Evolutionary conservation across 2,888 invertebrate species (phyloP), one percentile per base, ranked within the genome.

Genomic region (Brenthis daphne): DNA sequence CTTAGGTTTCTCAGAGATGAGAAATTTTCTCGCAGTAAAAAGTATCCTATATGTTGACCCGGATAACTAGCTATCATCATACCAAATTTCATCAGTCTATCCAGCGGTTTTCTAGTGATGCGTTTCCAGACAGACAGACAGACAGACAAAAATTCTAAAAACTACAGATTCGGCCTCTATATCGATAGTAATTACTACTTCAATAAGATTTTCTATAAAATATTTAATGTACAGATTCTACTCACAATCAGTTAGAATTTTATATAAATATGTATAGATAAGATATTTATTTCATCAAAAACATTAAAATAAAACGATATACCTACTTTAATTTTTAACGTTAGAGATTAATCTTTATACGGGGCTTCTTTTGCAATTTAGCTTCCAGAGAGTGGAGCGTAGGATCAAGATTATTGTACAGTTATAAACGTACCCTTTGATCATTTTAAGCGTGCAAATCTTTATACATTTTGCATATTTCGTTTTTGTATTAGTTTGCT

Each of bases 381-480:
- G 53, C 43, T 29, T 16, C 13, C n/a, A 20, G 20, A 63, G 54
- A 8, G 54, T 37, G 24, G 24, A 20, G 54, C 63, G 43, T 20
- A 51, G 53, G 63, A 63, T 63, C 37, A 63, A 63, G 63, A 63
- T 63, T 63, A 63, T 24, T 63, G 53, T 63, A 63, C 33, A 53
- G 20, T 13, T 20, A 53, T 53, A 37, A 43, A 43, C 33, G 37
- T 51, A 37, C 43, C 63, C 53, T 63, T 63, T 63, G 63, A 54
- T 43, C 63, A 43, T 43, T 63, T 60, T 63, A 37, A 63, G 58
- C 53, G 20, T 63, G 53, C 53, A 63, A 43, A 63, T 54, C 54
- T 54, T 43, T 63, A 54, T 53, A 53, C 37, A 54, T 37, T 54
- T 37, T 54, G 53, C 16, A 14, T n/a, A 6, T 63, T 63, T 63